Evolutionary conservation across 2,113 vertebrate genomes (phyloP), one percentile per base, ranked within the genome.

Genomic region (Forbesichthys papilliferus): DNA sequence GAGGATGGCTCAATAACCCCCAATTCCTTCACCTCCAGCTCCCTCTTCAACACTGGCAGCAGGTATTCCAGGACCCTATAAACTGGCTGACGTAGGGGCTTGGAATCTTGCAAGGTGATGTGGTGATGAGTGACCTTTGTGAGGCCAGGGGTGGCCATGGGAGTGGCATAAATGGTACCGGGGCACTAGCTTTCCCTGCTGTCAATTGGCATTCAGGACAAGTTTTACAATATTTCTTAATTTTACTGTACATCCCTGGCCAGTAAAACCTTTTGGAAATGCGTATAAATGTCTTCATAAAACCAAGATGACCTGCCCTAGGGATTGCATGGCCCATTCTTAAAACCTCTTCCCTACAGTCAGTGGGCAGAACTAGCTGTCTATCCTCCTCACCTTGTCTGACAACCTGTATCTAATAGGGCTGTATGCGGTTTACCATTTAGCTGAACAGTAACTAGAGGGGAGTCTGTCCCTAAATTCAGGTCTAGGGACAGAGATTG

Each of bases 181-280:
- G n/a, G n/a, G 54, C 18, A 9, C n/a, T 20, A 18, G n/a, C n/a
- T 56, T 56, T 56, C 54, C 54, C 54, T 56, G 16, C 55, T 27
- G 55, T 27, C 9, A 57, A 33, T 9, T 20, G 16, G 9, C 16
- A 57, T 10, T 57, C 16, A 11, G 55, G 55, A 16, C 53, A 54
- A n/a, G 53, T 18, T 54, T 54, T 54, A 8, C 53, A 54, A 5
- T 27, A 20, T 27, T 20, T 18, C 55, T 33, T 57, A 18, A 56
- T 11, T 11, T 57, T 18, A 7, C 11, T 27, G 11, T 33, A 57
- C 55, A 20, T 57, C 55, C 55, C 55, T 27, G 20, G 20, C 11
- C 55, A 57, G 55, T 57, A 54, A 54, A 54, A 54, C n/a, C 48
- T 51, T 51, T 51, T 51, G 5, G 48, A 51, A 13, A 51, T 51